Evolutionary conservation across 2,888 invertebrate species (phyloP), one percentile per base, ranked within the genome.

Genomic region (Autographa gamma): DNA sequence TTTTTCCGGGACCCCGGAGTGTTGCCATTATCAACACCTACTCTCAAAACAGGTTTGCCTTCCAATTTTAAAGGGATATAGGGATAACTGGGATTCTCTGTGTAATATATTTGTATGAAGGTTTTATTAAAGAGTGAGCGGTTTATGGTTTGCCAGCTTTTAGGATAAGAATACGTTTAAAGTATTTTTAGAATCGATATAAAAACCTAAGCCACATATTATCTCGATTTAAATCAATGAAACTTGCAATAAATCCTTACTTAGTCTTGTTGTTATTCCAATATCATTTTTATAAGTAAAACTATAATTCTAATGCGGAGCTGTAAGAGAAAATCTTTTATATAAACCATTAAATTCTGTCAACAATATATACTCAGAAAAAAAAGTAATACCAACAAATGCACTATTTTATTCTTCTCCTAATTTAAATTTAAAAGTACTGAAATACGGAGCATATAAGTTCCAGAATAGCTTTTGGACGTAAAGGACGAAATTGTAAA

Each of bases 11-110:
- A 64, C 60, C 73, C 76, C 64, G 74, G 65, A 66, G 80, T 84
- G 75, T 78, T 81, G 64, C 80, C 70, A 84, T 82, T 87, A 86
- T 86, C 84, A 85, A 85, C 83, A 85, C 80, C 77, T 85, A 75
- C 68, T 74, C 70, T 73, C 73, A 75, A 82, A 84, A 82, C 77
- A 66, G 81, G 79, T 78, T 80, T 65, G 60, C 61, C n/a, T 76
- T 78, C 69, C 78, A 79, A 81, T 85, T 86, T 86, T 74, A 74
- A 72, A 84, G 61, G 77, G 82, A 81, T 82, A 70, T 71, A 72
- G 48, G 63, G 56, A 69, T 73, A 63, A 65, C 31, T 56, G 38
- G 31, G 32, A 48, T 48, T 54, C 7, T 63, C 38, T 59, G 0
- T 48, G 38, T 68, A 58, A 58, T 61, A 34, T 52, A 60, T 9